phyloP scores from a whole-genome alignment of 2,888 invertebrate species.

The Capitulum mitella region DNA sequence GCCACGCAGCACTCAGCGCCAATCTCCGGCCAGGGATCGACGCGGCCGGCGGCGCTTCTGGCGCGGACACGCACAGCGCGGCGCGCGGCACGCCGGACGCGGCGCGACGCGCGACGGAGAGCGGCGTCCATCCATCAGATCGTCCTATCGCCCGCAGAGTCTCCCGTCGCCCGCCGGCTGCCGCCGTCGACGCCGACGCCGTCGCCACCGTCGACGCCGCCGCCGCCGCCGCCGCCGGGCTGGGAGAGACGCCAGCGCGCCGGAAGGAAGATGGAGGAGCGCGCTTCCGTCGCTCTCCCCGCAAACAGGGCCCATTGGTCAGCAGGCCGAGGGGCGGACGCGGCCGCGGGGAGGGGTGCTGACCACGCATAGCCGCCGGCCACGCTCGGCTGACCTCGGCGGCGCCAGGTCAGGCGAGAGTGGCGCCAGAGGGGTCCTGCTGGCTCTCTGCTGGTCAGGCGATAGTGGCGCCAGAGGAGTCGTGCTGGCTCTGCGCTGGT shows the following conservation, averaged over 20 bases:
- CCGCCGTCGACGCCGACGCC: background rate
- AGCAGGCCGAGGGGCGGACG: too few species aligned
- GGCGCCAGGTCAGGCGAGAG: background rate
- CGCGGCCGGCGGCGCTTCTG: background rate
- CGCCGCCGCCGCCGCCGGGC: background rate
- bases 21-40: background rate
- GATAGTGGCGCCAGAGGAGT: too few species aligned
- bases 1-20: background rate
- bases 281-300: conserved; percentile 11
- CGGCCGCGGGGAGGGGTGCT: background rate
- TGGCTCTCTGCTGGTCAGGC: too few species aligned
- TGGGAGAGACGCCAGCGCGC: background rate
- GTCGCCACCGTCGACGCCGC: background rate
- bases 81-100: too few species aligned
- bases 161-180: background rate
- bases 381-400: background rate
- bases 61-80: background rate
- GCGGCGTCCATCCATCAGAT: background rate
- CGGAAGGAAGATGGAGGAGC: conserved; percentile 21
- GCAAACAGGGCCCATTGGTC: conserved; percentile 19
- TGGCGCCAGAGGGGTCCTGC: background rate
- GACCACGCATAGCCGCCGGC: background rate
- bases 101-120: background rate
- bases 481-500: too few species aligned
- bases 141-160: background rate